These are phyloP conservation scores for Pseudopipra pipra DNA, from an alignment of 2,113 vertebrate species.

Conservation along the genomic window DNA sequence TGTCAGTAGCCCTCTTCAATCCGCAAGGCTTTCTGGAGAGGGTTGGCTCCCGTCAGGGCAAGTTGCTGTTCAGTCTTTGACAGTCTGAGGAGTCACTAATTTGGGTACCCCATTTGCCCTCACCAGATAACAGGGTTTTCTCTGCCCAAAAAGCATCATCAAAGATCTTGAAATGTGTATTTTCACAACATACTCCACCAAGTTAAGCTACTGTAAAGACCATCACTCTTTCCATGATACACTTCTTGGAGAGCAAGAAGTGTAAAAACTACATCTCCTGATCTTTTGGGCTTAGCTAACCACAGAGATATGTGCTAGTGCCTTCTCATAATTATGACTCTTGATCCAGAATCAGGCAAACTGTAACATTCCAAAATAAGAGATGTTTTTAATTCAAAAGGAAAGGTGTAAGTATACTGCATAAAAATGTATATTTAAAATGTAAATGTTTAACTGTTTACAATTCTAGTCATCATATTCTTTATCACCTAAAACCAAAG, in stretches of 20 bases:
- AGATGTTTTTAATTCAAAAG: not conserved
- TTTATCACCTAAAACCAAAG: not conserved
- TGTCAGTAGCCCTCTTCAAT: not conserved
- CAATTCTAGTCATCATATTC: not conserved
- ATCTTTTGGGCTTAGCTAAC: not conserved
- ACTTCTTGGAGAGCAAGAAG: not conserved
- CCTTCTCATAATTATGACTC: not conserved
- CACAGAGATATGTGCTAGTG: not conserved
- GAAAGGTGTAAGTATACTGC: not conserved
- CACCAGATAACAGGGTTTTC: not conserved
- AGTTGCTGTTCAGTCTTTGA: not conserved
- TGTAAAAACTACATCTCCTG: not conserved
- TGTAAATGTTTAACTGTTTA: not conserved
- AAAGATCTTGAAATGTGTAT: not conserved
- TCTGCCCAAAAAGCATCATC: not conserved
- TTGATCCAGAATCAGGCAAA: not conserved
- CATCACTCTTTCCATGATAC: not conserved
- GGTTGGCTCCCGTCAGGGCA: accelerated
- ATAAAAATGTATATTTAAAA: not conserved
- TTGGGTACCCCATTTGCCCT: not conserved
- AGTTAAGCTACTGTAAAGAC: not conserved
- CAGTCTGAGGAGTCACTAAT: not conserved
- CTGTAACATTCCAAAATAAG: not conserved
- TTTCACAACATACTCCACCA: not conserved
- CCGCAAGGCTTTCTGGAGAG: not conserved